phyloP scores from a whole-genome alignment of 2,888 invertebrate genomes.

The Limnephilus rhombicus region DNA sequence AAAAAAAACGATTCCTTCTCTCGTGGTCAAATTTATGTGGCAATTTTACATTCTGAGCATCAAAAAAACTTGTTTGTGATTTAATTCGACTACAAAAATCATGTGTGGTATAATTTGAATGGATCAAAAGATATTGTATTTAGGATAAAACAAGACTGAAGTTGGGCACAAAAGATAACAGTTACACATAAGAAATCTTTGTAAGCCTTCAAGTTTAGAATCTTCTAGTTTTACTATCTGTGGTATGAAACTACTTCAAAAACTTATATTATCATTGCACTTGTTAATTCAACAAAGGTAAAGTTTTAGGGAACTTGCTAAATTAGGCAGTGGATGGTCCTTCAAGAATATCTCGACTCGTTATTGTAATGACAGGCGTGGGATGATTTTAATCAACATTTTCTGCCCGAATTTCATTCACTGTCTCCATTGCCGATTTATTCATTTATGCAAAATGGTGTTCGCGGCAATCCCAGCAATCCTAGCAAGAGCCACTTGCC shows the following conservation, averaged over 20 bases:
- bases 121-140: neutral
- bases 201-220: neutral
- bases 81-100: neutral
- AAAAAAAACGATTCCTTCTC: too few relatives aligned
- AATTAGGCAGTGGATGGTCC: neutral
- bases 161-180: neutral
- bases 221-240: neutral
- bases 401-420: conserved; percentile 42
- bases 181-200: neutral
- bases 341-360: neutral
- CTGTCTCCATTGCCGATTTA: conserved; percentile 62
- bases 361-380: neutral
- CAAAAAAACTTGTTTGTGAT: neutral
- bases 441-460: conserved; percentile 65
- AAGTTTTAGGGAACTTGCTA: neutral
- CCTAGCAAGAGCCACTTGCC: neutral
- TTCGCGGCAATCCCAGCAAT: conserved; percentile 19
- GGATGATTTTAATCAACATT: conserved; percentile 47
- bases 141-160: neutral
- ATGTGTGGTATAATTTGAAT: neutral
- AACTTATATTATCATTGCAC: neutral
- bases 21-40: too few relatives aligned
- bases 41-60: too few relatives aligned
- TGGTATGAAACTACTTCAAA: neutral
- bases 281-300: neutral